These are phyloP conservation scores for Zele albiditarsus DNA, from an alignment of 2,888 invertebrate genomes.

Conservation along the genomic window DNA sequence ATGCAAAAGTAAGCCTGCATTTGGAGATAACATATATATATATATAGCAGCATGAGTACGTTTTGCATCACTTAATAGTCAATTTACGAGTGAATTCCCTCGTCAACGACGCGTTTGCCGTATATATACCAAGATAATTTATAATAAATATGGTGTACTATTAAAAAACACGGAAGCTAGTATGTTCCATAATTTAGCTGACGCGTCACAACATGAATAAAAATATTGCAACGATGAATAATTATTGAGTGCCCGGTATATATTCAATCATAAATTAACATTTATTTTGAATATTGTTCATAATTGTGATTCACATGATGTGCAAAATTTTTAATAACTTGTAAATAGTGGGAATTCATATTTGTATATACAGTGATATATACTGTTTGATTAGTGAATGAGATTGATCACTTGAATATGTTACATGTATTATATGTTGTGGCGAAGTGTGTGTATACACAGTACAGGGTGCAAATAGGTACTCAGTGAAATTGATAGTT, in stretches of 20 bases:
- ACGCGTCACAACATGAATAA: neutral
- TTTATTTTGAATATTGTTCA: neutral
- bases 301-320: neutral
- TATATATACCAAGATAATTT: slow-evolving; percentile 24
- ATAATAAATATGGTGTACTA: slow-evolving; percentile 42
- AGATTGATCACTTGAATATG: neutral
- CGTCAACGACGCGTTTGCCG: slow-evolving; percentile 10
- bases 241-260: too few species aligned
- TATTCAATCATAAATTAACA: neutral
- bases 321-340: neutral
- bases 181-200: neutral
- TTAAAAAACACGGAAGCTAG: slow-evolving; percentile 28
- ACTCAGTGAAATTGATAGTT: slow-evolving; percentile 8
- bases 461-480: neutral
- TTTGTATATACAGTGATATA: too few species aligned
- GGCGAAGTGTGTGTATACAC: neutral
- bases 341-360: too few species aligned
- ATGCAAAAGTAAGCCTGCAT: neutral
- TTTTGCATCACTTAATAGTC: slow-evolving; percentile 57
- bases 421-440: neutral
- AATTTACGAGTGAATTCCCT: slow-evolving; percentile 48
- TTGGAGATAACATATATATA: slow-evolving; percentile 32
- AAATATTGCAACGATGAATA: neutral
- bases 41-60: slow-evolving; percentile 30
- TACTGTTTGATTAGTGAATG: neutral